Conservation (phyloP, 2,113 vertebrate species). For the Peromyscus polionotus region DNA sequence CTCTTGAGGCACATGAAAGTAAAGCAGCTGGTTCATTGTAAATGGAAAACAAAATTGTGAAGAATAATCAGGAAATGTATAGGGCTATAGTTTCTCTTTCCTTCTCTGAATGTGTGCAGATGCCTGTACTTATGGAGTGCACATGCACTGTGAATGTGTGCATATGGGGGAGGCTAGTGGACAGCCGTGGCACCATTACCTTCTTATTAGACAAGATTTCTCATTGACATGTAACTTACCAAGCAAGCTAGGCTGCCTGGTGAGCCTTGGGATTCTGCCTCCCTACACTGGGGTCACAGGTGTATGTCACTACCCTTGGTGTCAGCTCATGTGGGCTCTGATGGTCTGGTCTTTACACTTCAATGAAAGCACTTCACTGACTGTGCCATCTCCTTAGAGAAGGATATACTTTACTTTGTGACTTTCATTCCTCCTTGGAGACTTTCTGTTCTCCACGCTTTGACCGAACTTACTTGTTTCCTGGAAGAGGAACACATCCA, state of each 20-base stretch:
- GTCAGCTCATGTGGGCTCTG: not conserved
- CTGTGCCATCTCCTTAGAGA: not conserved
- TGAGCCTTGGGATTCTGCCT: too few species aligned
- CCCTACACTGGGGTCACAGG: not conserved
- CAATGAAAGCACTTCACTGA: not conserved
- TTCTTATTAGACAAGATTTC: not conserved
- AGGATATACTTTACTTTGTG: not conserved
- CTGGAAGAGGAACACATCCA: not conserved
- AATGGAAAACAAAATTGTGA: not conserved
- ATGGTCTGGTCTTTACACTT: not conserved
- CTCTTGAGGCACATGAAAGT: not conserved
- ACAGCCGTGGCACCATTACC: too few species aligned
- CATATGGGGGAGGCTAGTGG: not conserved
- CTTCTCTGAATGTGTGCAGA: not conserved
- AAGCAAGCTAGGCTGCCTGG: not conserved
- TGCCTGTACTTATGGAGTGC: not conserved
- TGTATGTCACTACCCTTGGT: not conserved
- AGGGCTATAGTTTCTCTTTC: not conserved
- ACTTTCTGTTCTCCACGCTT: not conserved
- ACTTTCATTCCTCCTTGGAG: not conserved
- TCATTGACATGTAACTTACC: not conserved
- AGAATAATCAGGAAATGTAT: not conserved
- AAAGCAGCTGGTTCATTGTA: not conserved
- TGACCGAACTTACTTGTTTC: not conserved
- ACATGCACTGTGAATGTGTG: too few species aligned